These are phyloP conservation scores for Sanderia malayensis DNA, from an alignment of 30 jellyfish, hydroid and myxozoan species.

Conservation along the genomic window DNA sequence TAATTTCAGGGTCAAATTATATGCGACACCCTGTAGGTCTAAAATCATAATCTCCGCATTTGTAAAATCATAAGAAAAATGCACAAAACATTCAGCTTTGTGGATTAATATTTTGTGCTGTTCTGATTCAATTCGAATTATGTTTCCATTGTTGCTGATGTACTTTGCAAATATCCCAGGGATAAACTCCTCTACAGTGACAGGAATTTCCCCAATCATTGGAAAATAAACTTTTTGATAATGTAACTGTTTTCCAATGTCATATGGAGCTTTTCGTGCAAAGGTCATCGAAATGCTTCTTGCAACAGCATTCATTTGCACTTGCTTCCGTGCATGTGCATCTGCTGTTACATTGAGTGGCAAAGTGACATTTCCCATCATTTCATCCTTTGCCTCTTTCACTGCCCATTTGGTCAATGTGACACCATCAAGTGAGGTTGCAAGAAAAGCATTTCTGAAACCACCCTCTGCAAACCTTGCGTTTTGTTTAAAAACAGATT, in stretches of 20 bases:
- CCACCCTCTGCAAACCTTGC: constrained; percentile 17
- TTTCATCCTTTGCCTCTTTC: neutral
- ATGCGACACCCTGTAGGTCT: constrained; percentile 4
- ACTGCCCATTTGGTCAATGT: constrained; percentile 9
- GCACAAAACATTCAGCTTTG: constrained; percentile 18
- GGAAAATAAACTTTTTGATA: constrained; percentile 8
- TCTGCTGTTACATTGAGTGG: neutral
- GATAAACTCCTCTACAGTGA: constrained; percentile 13
- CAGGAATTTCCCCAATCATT: constrained; percentile 6
- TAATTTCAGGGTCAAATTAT: constrained; percentile 15
- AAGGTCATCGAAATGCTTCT: neutral
- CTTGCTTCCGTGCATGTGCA: constrained; percentile 9
- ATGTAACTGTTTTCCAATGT: neutral
- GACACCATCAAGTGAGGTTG: constrained; percentile 2
- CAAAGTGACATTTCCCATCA: neutral
- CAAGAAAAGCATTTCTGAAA: constrained; percentile 5
- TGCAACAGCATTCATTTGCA: constrained; percentile 13
- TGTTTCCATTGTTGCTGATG: constrained; percentile 10
- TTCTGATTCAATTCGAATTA: neutral
- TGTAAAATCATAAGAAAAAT: neutral
- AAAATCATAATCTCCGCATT: neutral
- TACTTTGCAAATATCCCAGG: constrained; percentile 5
- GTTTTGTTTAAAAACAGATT: neutral
- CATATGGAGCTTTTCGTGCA: neutral
- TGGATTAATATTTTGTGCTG: constrained; percentile 1